Evolutionary conservation across 2,797 vertebrate genomes (phyloP).

Genomic region (Luscinia megarhynchos): DNA sequence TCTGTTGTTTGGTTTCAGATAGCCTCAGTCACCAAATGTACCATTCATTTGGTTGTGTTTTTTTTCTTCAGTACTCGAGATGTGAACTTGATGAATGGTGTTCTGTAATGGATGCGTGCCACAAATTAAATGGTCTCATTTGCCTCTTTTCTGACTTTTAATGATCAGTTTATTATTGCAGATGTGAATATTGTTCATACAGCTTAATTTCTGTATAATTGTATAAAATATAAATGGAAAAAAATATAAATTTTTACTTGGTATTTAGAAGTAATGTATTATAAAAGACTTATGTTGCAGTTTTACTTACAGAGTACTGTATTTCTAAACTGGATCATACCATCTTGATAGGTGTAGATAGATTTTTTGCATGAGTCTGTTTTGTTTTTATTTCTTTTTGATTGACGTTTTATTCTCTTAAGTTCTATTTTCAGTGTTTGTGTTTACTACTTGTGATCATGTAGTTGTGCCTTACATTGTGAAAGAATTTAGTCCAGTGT

Average conservation of each 20-base stretch:
- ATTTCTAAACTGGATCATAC: conserved; percentile 77
- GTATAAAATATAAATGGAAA: conserved; percentile 73
- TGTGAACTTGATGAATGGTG: conserved; percentile 56
- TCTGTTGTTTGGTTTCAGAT: conserved; percentile 51
- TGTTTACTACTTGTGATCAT: conserved; percentile 81
- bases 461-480: conserved; percentile 88
- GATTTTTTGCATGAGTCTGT: conserved; percentile 78
- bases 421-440: conserved; percentile 76
- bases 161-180: conserved; percentile 71
- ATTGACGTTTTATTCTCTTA: conserved; percentile 41
- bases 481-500: conserved; percentile 76
- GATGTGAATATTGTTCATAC: conserved; percentile 79
- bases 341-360: conserved; percentile 72
- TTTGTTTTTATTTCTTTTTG: conserved; percentile 45
- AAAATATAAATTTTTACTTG: conserved; percentile 63
- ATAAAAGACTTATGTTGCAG: conserved; percentile 54
- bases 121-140: conserved; percentile 67
- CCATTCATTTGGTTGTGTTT: conserved; percentile 34
- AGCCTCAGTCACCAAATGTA: conserved; percentile 57
- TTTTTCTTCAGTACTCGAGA: neutral
- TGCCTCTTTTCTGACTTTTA: conserved; percentile 71
- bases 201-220: conserved; percentile 77
- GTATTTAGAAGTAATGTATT: conserved; percentile 69
- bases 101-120: conserved; percentile 62
- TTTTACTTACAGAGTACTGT: conserved; percentile 71